phyloP scores from a whole-genome alignment of 2,113 vertebrate species.

The Corydoras sp. region DNA sequence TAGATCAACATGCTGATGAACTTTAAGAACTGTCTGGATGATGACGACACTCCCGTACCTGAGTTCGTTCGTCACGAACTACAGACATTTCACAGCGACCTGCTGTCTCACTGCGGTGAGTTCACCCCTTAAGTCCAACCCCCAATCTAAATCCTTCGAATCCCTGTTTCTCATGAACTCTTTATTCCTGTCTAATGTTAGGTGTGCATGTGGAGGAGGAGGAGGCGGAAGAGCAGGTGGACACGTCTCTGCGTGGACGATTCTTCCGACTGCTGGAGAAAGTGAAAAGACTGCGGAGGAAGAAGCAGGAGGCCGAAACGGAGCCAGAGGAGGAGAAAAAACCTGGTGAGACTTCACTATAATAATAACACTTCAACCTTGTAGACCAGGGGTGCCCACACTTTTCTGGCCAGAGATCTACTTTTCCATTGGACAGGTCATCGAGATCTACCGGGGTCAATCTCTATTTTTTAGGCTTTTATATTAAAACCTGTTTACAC shows the following conservation, averaged over 20 bases:
- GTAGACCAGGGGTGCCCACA: too few relatives aligned
- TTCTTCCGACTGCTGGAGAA: slow-evolving; percentile 74
- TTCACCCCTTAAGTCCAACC: not conserved
- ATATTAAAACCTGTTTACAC: too few relatives aligned
- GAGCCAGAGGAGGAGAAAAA: slow-evolving; percentile 70
- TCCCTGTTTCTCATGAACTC: not conserved
- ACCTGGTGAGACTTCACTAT: slow-evolving; percentile 67
- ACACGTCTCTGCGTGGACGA: slow-evolving; percentile 73
- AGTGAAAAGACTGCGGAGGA: slow-evolving; percentile 70
- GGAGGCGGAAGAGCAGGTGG: slow-evolving; percentile 74
- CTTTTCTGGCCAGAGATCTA: too few relatives aligned
- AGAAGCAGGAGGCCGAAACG: slow-evolving; percentile 66
- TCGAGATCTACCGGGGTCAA: too few relatives aligned
- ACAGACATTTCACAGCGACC: slow-evolving; percentile 72
- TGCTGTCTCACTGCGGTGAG: slow-evolving; percentile 85
- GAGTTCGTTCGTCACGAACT: slow-evolving; percentile 73
- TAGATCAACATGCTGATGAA: slow-evolving; percentile 94
- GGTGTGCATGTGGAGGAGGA: slow-evolving; percentile 81
- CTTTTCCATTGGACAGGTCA: too few relatives aligned
- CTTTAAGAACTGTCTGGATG: slow-evolving; percentile 71
- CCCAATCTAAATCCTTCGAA: too few relatives aligned
- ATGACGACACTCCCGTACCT: slow-evolving; percentile 75
- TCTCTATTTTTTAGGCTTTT: too few relatives aligned
- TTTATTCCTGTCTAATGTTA: slow-evolving; percentile 39
- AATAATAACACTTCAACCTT: too few relatives aligned